Evolutionary conservation across 2,797 vertebrate species (phyloP).

Genomic region (Anguilla megastoma): DNA sequence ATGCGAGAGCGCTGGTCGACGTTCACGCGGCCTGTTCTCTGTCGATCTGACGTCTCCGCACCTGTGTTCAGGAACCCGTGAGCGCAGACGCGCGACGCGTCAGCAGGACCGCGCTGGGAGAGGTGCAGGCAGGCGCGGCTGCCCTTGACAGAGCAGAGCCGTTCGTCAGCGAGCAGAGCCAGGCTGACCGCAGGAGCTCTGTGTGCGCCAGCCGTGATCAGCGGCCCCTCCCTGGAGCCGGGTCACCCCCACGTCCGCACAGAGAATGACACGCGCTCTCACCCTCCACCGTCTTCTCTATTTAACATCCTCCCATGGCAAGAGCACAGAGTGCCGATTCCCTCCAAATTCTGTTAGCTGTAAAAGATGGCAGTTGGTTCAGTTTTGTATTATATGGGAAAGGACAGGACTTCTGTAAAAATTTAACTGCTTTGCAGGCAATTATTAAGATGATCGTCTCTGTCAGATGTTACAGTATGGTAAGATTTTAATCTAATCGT

Average conservation of each 20-base stretch:
- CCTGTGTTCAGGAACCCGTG: neutral
- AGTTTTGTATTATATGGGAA: neutral
- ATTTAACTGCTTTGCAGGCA: neutral
- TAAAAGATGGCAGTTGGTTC: neutral
- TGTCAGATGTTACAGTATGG: neutral
- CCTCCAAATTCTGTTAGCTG: slow-evolving; percentile 8
- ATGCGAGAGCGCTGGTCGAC: neutral
- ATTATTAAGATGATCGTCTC: neutral
- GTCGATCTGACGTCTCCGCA: neutral
- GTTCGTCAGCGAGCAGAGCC: neutral
- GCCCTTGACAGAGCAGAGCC: neutral
- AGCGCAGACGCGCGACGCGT: neutral
- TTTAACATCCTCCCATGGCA: neutral
- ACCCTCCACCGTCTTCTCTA: neutral
- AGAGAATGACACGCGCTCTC: neutral
- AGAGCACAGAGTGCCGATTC: neutral
- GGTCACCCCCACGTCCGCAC: neutral
- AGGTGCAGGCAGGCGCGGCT: neutral
- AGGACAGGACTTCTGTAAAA: neutral
- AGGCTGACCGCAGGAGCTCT: neutral
- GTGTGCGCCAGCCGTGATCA: neutral
- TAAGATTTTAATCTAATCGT: neutral
- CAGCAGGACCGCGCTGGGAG: neutral
- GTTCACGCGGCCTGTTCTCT: neutral
- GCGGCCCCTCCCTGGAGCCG: neutral